Evolutionary conservation across 2,797 vertebrate genomes (phyloP), one percentile per base, ranked within the genome.

Genomic region (Picus viridis): DNA sequence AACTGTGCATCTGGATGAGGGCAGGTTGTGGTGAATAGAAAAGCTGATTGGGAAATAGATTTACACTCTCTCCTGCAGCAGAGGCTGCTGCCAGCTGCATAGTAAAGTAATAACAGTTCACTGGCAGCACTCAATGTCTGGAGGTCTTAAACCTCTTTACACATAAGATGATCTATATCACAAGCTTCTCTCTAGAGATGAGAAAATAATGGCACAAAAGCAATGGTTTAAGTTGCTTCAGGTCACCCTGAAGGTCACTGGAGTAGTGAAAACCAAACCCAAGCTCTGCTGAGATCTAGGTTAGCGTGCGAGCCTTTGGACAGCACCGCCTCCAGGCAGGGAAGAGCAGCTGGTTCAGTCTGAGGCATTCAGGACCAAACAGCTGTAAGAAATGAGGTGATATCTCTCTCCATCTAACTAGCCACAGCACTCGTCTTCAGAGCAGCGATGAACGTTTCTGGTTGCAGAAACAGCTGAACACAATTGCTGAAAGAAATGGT

Each of bases 11-110:
- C 87, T 96, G 92, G 92, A 83, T 4, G 43, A 43, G 69, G 78
- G 88, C 76, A 92, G 86, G 63, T 90, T 90, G 86, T 90, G 58
- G 51, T 45, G 90, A 74, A 72, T 78, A 27, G 34, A 86, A 88
- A 93, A 86, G 56, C 85, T 86, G 83, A 7, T 86, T 93, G 93
- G 92, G 92, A 91, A 96, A 91, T 41, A 77, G 89, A 94, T 94
- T 94, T 92, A 71, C 67, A 51, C 85, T 89, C 86, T 59, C 49
- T 89, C 16, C 63, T 82, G 85, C 57, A 34, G 22, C 22, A 68
- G 74, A 62, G 36, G 83, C 81, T 90, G 89, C 81, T 94, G 93
- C 92, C 89, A 94, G 10, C 70, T 58, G 75, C 72, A 15, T 10
- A 53, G 65, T 39, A 32, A 71, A 87, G 63, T 12, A 71, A 9